Percentiles rank a stretch among this genome's conserved stretches.
Evolutionary conservation across 2,113 vertebrate species (phyloP).

Genomic region (Arvicanthis niloticus): DNA sequence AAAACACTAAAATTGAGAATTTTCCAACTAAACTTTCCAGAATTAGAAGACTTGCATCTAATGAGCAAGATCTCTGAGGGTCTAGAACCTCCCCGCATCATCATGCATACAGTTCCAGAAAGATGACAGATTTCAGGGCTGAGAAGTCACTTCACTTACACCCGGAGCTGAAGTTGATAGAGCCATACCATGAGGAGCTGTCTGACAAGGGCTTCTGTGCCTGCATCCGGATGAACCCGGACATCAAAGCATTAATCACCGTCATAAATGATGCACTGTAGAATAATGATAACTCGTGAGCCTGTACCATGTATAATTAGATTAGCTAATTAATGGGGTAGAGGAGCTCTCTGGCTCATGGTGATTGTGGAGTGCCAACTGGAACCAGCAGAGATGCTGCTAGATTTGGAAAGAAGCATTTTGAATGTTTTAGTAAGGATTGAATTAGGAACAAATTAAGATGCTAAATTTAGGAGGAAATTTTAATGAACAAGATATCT

Average conservation of each 20-base stretch:
- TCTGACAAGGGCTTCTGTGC: not conserved
- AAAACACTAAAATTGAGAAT: constrained; percentile 28
- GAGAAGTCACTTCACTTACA: not conserved
- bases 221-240: not conserved
- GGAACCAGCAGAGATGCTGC: not conserved
- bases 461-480: constrained; percentile 52
- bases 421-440: constrained; percentile 50
- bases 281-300: not conserved
- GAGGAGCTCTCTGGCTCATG: not conserved
- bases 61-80: not conserved
- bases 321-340: not conserved
- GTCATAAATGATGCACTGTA: not conserved
- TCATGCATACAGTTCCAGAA: not conserved
- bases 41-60: not conserved
- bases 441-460: constrained; percentile 56
- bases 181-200: not conserved
- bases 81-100: not conserved
- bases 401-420: constrained; percentile 43
- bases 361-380: not conserved
- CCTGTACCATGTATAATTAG: not conserved
- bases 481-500: constrained; percentile 56
- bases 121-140: not conserved
- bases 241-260: constrained; percentile 16
- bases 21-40: not conserved
- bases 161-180: not conserved